Percentiles rank a stretch among this genome's conserved stretches.
These are phyloP conservation scores for Lepisosteus osseus DNA, from an alignment of 2,113 vertebrate genomes.

Conservation along the genomic window DNA sequence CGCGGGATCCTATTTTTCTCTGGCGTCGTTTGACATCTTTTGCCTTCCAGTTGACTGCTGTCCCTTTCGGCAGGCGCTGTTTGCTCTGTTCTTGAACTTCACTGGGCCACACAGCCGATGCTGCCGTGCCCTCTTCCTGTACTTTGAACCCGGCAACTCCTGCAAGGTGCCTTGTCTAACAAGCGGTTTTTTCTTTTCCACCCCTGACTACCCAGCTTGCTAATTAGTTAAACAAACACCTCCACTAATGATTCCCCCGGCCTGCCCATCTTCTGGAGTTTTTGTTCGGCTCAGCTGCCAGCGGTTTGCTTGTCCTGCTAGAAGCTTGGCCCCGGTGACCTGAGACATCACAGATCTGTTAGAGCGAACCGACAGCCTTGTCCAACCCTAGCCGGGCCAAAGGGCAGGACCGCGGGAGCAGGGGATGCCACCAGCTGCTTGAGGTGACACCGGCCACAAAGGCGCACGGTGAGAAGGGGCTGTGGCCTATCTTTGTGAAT, in stretches of 20 bases:
- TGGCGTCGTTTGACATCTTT: constrained; percentile 52
- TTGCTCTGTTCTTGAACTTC: constrained; percentile 99
- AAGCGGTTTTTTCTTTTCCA: constrained; percentile 51
- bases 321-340: constrained; percentile 90
- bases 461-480: constrained; percentile 61
- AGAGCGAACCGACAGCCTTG: constrained; percentile 80
- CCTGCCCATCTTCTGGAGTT: constrained; percentile 67
- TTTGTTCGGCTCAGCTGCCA: constrained; percentile 81
- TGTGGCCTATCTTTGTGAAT: no score
- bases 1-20: constrained; percentile 59
- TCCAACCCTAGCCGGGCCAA: constrained; percentile 83
- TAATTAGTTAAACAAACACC: constrained; percentile 98
- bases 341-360: constrained; percentile 76
- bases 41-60: constrained; percentile 52
- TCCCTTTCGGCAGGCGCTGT: constrained; percentile 81
- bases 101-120: constrained; percentile 73
- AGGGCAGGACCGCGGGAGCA: constrained; percentile 82
- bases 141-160: constrained; percentile 73
- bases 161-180: constrained; percentile 70
- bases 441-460: constrained; percentile 81
- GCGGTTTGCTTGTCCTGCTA: constrained; percentile 74
- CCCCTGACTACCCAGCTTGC: constrained; percentile 84
- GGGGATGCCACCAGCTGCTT: constrained; percentile 92
- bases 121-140: constrained; percentile 71
- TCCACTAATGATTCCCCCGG: constrained; percentile 78